Evolutionary conservation across 2,888 invertebrate species (phyloP), one percentile per base, ranked within the genome.

Genomic region (Saturnia pavonia): DNA sequence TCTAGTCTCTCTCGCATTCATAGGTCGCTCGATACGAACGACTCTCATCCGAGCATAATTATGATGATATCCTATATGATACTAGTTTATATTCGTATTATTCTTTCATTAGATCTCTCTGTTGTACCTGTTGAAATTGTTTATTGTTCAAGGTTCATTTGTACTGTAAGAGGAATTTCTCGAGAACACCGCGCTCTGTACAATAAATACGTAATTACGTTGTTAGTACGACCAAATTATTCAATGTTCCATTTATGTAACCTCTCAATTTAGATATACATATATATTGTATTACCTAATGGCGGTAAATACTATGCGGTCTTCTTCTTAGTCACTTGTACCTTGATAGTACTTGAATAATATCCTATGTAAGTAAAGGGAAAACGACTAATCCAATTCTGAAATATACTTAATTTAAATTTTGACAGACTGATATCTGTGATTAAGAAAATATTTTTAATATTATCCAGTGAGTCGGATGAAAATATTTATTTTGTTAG

Each of bases 381-480:
- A 87, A 88, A 86, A 89, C 85, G 90, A 91, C 91, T 91, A 91
- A 93, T 90, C 88, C 91, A 91, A 90, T 91, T 93, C 92, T 92
- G 92, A 92, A 91, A 94, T 94, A 93, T 94, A 94, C 93, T 94
- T 94, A 94, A 94, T 94, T 94, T 93, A 94, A 94, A 94, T 93
- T 94, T 90, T 91, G 89, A 92, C 94, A 94, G 94, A 94, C 94
- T 94, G 94, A 94, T 93, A 93, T 91, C 93, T 94, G 94, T 94
- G 94, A 94, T 94, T 93, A 93, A 92, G 91, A 93, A 90, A 91
- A 93, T 93, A 93, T 94, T 93, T 92, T 92, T 92, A 93, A 93
- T 93, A 93, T 91, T 91, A 90, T 93, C 94, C 94, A 94, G 94
- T 93, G 94, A 92, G 91, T 92, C 91, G 91, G 91, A 91, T 91